phyloP scores from a whole-genome alignment of 2,888 invertebrate species.

The Bruchidius siliquastri region DNA sequence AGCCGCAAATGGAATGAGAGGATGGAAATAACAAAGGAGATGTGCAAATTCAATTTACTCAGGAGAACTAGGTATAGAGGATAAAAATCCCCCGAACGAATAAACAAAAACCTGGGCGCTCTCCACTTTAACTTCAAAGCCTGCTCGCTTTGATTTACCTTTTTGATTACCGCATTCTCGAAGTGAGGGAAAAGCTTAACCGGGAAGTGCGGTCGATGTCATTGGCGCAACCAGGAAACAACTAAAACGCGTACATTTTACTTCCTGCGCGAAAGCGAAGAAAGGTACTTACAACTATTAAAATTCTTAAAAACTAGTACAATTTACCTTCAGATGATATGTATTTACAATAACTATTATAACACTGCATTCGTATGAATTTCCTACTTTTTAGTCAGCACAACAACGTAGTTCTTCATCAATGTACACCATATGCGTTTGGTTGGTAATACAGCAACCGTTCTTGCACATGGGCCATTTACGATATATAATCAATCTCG shows the following conservation, averaged over 20 bases:
- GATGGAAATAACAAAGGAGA: slow-evolving; percentile 36
- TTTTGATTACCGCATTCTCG: slow-evolving; percentile 40
- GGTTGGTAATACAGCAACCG: no score
- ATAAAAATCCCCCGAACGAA: slow-evolving; percentile 39
- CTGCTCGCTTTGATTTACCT: slow-evolving; percentile 42
- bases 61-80: slow-evolving; percentile 34
- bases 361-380: no score
- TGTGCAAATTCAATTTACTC: slow-evolving; percentile 43
- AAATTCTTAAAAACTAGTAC: no score
- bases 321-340: no score
- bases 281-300: no score
- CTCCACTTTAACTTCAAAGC: slow-evolving; percentile 35
- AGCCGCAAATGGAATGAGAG: slow-evolving; percentile 35
- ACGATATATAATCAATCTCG: no score
- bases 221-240: neutral
- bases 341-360: no score
- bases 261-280: no score
- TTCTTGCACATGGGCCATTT: no score
- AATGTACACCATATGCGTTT: no score
- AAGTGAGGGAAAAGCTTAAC: neutral
- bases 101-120: slow-evolving; percentile 38
- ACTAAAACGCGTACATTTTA: neutral
- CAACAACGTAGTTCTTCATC: no score
- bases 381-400: no score
- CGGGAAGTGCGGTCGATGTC: neutral